A percentile compares a stretch with the other conserved stretches of the same genome.
Conservation (phyloP, 2,888 invertebrate species). For the Folsomia manolachei region DNA sequence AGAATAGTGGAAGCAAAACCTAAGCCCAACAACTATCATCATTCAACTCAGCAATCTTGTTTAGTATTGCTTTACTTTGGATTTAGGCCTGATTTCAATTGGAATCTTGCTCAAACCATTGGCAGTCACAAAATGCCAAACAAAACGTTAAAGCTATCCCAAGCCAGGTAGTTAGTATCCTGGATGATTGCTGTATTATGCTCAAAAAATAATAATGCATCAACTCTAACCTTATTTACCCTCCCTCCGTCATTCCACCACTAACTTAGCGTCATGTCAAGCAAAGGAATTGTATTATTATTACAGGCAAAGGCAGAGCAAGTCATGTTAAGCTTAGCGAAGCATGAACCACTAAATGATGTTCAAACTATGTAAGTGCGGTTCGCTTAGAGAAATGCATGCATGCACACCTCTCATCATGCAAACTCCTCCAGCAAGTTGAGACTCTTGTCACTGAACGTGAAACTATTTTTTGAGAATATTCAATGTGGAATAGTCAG, state of each 20-base stretch:
- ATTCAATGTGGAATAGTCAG: not conserved
- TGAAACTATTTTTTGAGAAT: not conserved
- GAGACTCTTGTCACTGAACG: not conserved
- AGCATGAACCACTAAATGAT: not conserved
- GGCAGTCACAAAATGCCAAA: not conserved
- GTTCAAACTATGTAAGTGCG: too few relatives aligned
- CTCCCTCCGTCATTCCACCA: not conserved
- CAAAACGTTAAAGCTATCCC: not conserved
- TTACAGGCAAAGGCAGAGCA: not conserved
- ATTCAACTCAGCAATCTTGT: not conserved
- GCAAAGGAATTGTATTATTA: not conserved
- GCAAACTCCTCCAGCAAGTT: not conserved
- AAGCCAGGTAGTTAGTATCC: not conserved
- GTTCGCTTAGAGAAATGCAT: too few relatives aligned
- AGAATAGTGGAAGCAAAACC: not conserved
- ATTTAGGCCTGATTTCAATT: not conserved
- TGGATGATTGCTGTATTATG: slow-evolving; percentile 2
- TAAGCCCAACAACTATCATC: not conserved
- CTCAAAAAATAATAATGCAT: slow-evolving; percentile 3
- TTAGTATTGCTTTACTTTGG: not conserved
- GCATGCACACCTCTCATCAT: not conserved
- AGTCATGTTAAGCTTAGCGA: not conserved
- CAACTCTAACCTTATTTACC: slow-evolving; percentile 9
- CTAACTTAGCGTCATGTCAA: not conserved
- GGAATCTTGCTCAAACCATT: not conserved